A percentile compares a stretch with the other conserved stretches of the same genome.
These are phyloP conservation scores for Desmodus rotundus DNA, from an alignment of 2,113 vertebrate genomes.

Conservation along the genomic window DNA sequence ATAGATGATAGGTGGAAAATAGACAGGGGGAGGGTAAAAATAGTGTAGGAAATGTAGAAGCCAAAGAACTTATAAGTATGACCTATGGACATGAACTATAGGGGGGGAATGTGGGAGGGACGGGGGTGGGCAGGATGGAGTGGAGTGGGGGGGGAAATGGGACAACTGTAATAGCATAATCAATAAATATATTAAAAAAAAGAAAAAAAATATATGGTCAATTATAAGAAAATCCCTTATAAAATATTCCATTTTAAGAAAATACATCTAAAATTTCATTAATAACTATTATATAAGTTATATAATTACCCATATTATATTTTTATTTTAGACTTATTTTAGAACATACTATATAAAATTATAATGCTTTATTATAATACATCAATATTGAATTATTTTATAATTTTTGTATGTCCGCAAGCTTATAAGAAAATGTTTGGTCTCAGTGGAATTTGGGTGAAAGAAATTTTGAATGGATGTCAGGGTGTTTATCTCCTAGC, in stretches of 20 bases:
- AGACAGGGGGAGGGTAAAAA: no score
- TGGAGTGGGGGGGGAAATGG: no score
- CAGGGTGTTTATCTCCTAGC: not conserved
- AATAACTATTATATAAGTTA: not conserved
- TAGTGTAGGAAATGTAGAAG: no score
- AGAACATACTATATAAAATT: not conserved
- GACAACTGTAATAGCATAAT: no score
- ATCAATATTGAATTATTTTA: not conserved
- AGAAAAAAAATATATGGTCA: not conserved
- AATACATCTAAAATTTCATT: not conserved
- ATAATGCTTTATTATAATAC: not conserved
- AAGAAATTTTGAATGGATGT: not conserved
- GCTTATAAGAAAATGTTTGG: not conserved
- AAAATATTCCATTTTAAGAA: not conserved
- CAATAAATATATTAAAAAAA: no score
- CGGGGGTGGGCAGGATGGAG: no score
- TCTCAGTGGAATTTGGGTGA: not conserved
- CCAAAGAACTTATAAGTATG: no score
- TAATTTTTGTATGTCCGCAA: not conserved
- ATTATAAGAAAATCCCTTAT: not conserved
- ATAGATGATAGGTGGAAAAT: no score
- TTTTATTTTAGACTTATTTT: not conserved
- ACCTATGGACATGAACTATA: no score
- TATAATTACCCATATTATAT: not conserved
- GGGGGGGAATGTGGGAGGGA: no score